Evolutionary conservation across 2,797 vertebrate genomes (phyloP).

Genomic region (Caiman crocodilus): DNA sequence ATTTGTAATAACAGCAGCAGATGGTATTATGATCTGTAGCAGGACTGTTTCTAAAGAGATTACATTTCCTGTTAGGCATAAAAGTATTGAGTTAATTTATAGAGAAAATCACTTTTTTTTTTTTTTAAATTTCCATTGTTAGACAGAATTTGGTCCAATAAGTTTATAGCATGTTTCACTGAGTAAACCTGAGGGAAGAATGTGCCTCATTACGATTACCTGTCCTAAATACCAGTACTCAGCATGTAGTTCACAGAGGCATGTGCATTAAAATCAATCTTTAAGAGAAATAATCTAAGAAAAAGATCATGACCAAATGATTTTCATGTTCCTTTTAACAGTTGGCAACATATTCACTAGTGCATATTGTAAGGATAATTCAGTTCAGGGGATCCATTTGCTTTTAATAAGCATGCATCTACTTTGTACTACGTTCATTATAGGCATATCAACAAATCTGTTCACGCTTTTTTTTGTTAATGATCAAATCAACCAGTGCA

Average conservation of each 20-base stretch:
- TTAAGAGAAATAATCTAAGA: neutral
- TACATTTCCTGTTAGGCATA: neutral
- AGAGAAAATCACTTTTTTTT: neutral
- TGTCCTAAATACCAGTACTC: neutral
- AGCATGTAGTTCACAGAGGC: neutral
- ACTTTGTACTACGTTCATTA: neutral
- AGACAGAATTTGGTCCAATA: no score
- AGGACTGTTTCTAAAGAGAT: neutral
- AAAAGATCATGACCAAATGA: neutral
- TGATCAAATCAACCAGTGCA: constrained; percentile 22
- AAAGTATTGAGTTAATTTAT: neutral
- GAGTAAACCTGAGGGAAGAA: neutral
- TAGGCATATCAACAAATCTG: neutral
- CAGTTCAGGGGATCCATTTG: neutral
- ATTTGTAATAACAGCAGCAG: neutral
- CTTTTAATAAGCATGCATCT: neutral
- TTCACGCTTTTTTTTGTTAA: neutral
- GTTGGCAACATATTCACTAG: neutral
- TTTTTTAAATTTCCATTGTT: rapidly evolving
- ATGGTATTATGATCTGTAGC: neutral
- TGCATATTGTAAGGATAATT: neutral
- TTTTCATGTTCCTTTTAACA: neutral
- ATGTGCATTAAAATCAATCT: neutral
- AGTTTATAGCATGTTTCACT: no score
- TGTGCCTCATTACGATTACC: neutral